Conservation (phyloP, 1,140 invertebrate species). For the Danaus melanippus region DNA sequence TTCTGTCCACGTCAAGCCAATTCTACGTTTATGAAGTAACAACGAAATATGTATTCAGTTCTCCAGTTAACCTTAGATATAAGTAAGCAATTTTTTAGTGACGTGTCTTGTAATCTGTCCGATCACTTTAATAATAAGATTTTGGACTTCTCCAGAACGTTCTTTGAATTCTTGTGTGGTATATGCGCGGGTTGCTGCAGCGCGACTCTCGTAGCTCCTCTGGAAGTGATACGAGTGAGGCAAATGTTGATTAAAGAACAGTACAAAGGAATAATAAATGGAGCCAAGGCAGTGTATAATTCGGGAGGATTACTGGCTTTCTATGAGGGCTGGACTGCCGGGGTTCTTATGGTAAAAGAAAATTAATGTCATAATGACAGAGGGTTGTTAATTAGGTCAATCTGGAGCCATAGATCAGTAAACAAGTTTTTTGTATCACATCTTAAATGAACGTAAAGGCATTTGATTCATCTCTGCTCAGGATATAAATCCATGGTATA, state of each 20-base stretch:
- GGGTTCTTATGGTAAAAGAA: slow-evolving; percentile 22
- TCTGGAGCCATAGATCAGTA: too few species aligned
- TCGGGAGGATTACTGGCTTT: slow-evolving; percentile 46
- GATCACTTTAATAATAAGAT: background rate
- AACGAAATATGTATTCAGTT: slow-evolving; percentile 31
- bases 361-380: background rate
- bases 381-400: too few species aligned
- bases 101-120: slow-evolving; percentile 1
- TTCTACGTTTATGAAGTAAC: slow-evolving; percentile 53
- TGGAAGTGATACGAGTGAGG: slow-evolving; percentile 54
- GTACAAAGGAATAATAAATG: slow-evolving; percentile 42
- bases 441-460: too few species aligned
- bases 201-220: slow-evolving; percentile 37
- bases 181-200: slow-evolving; percentile 41
- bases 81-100: slow-evolving; percentile 27
- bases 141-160: slow-evolving; percentile 12
- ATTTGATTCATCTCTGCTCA: too few species aligned
- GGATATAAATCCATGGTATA: too few species aligned
- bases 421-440: too few species aligned
- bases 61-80: slow-evolving; percentile 19
- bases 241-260: slow-evolving; percentile 54
- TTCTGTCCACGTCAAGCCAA: slow-evolving; percentile 41
- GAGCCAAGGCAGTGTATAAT: slow-evolving; percentile 41
- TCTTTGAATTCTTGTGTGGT: slow-evolving; percentile 37
- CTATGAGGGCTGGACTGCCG: slow-evolving; percentile 48